phyloP scores from a whole-genome alignment of 2,797 vertebrate species.

The Heterohyrax brucei region DNA sequence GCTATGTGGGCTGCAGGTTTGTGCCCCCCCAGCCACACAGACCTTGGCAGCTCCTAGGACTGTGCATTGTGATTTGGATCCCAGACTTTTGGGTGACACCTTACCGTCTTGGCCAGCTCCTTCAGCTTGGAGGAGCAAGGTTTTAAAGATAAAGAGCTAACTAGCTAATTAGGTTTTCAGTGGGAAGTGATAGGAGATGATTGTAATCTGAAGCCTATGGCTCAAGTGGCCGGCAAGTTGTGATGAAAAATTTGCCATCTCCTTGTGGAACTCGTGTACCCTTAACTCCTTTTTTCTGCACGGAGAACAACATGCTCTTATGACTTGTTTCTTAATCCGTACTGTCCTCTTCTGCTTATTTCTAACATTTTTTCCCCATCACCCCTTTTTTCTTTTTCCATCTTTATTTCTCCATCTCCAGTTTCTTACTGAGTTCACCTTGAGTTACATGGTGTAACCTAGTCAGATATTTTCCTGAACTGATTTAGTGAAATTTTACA shows the following conservation, averaged over 20 bases:
- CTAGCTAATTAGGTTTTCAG: conserved; percentile 80
- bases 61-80: neutral
- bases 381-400: neutral
- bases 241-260: neutral
- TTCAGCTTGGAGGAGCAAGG: neutral
- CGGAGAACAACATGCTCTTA: neutral
- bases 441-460: neutral
- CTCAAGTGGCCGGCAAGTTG: conserved; percentile 5
- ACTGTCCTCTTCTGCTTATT: neutral
- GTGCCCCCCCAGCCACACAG: neutral
- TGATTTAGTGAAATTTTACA: conserved; percentile 2
- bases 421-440: conserved; percentile 15
- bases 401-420: neutral
- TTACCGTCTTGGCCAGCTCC: neutral
- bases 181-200: conserved; percentile 69
- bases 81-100: neutral
- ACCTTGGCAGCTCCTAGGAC: neutral
- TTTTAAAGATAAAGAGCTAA: conserved; percentile 75
- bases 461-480: neutral
- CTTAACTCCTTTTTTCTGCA: neutral
- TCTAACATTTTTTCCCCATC: neutral
- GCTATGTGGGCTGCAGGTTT: neutral
- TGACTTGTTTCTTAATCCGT: neutral
- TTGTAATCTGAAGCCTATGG: conserved; percentile 80
- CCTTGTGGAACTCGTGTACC: neutral